A percentile compares a stretch with the other conserved stretches of the same genome.
Evolutionary conservation across 2,888 invertebrate genomes (phyloP).

Genomic region (Scaptomyza parva): DNA sequence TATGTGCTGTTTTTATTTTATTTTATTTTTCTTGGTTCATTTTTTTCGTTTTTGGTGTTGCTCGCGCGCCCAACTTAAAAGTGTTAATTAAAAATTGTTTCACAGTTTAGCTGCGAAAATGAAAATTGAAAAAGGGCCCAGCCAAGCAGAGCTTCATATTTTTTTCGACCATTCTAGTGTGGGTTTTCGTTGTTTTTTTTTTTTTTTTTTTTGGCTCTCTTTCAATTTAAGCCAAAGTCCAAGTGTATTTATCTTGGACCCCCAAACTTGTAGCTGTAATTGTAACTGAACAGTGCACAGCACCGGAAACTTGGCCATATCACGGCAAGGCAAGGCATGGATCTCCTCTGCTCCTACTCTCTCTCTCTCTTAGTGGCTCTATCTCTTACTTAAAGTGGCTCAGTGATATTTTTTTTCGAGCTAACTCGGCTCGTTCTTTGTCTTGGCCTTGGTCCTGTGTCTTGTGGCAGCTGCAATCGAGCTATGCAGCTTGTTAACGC

Average conservation of each 20-base stretch:
- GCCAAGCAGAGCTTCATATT: slow-evolving; percentile 57
- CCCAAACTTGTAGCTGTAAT: slow-evolving; percentile 67
- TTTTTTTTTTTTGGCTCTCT: slow-evolving; percentile 71
- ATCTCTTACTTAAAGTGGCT: slow-evolving; percentile 28
- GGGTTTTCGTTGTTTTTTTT: slow-evolving; percentile 23
- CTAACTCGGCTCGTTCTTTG: slow-evolving; percentile 35
- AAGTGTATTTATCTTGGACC: slow-evolving; percentile 80
- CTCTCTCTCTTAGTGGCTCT: neutral
- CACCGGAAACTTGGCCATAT: slow-evolving; percentile 59
- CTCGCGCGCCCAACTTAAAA: slow-evolving; percentile 71
- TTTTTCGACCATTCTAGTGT: slow-evolving; percentile 31
- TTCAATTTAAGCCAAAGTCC: slow-evolving; percentile 66
- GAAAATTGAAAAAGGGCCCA: slow-evolving; percentile 81
- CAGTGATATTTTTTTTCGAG: slow-evolving; percentile 19
- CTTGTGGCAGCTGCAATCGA: slow-evolving; percentile 29
- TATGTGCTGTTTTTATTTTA: slow-evolving; percentile 35
- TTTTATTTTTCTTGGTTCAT: slow-evolving; percentile 41
- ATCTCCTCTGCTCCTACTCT: neutral
- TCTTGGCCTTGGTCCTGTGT: slow-evolving; percentile 28
- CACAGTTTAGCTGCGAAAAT: slow-evolving; percentile 83
- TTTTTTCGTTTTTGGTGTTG: slow-evolving; percentile 32
- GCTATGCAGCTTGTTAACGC: slow-evolving; percentile 52
- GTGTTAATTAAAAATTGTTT: slow-evolving; percentile 83
- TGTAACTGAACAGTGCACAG: slow-evolving; percentile 50
- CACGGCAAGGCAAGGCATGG: slow-evolving; percentile 38